These are phyloP conservation scores for Archips xylosteana DNA, from an alignment of 2,888 invertebrate species.

Conservation along the genomic window DNA sequence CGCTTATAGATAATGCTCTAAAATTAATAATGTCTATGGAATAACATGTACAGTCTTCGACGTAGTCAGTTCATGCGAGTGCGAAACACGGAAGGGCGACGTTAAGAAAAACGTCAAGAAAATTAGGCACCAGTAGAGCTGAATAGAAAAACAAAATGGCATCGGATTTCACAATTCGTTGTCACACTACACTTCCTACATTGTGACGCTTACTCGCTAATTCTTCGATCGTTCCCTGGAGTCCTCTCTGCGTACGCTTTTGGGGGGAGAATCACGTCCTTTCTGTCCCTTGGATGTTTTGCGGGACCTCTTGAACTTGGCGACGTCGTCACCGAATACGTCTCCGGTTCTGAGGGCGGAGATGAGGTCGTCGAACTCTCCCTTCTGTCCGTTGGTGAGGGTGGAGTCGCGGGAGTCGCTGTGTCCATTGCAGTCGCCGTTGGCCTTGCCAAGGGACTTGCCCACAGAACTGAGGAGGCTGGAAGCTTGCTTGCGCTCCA, in stretches of 20 bases:
- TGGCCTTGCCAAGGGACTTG: slow-evolving; percentile 88
- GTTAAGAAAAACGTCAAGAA: slow-evolving; percentile 50
- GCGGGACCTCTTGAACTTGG: slow-evolving; percentile 89
- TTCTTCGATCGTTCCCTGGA: slow-evolving; percentile 80
- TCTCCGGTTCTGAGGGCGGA: slow-evolving; percentile 97
- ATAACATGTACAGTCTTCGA: slow-evolving; percentile 66
- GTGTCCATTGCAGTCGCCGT: slow-evolving; percentile 86
- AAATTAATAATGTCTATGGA: slow-evolving; percentile 59
- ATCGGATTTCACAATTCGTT: slow-evolving; percentile 59
- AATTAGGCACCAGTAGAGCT: slow-evolving; percentile 67
- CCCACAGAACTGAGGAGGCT: slow-evolving; percentile 91
- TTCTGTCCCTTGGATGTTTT: slow-evolving; percentile 78
- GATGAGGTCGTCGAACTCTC: slow-evolving; percentile 98
- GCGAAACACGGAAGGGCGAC: slow-evolving; percentile 36
- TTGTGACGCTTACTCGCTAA: slow-evolving; percentile 49
- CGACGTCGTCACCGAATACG: slow-evolving; percentile 98
- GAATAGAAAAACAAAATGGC: slow-evolving; percentile 57
- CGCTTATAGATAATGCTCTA: slow-evolving; percentile 60
- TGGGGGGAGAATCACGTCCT: slow-evolving; percentile 78
- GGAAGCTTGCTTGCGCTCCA: slow-evolving; percentile 94
- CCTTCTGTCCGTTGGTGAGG: slow-evolving; percentile 86
- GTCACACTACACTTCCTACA: slow-evolving; percentile 47
- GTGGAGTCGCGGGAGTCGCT: slow-evolving; percentile 68
- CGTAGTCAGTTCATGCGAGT: slow-evolving; percentile 57
- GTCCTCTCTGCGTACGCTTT: slow-evolving; percentile 75